These are phyloP conservation scores for Pyralis farinalis DNA, from an alignment of 2,888 invertebrate genomes.

Conservation along the genomic window DNA sequence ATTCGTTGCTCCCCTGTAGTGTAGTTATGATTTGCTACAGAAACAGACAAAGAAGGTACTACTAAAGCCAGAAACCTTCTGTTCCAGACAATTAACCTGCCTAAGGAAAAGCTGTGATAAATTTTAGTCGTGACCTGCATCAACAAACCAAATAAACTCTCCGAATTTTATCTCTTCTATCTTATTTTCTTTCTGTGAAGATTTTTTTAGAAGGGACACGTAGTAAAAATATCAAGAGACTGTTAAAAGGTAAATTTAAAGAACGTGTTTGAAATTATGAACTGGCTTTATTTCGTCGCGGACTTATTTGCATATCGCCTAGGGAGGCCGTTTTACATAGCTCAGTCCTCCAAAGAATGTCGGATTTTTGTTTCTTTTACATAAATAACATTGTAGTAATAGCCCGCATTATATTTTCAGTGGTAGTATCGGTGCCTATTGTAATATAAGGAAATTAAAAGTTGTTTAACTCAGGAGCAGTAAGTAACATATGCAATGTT, in stretches of 20 bases:
- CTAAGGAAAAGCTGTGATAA: slow-evolving; percentile 61
- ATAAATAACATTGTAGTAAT: background rate
- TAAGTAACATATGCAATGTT: no score
- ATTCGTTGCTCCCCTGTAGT: no score
- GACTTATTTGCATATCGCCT: slow-evolving; percentile 51
- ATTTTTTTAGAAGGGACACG: slow-evolving; percentile 57
- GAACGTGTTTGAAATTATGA: slow-evolving; percentile 67
- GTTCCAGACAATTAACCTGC: slow-evolving; percentile 58
- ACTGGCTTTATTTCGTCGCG: slow-evolving; percentile 36
- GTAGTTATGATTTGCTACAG: no score
- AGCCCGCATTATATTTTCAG: no score
- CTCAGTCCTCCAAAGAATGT: background rate
- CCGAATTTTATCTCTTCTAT: slow-evolving; percentile 53
- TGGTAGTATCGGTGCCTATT: no score
- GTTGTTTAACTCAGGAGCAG: no score
- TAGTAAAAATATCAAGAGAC: slow-evolving; percentile 67
- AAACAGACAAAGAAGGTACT: slow-evolving; percentile 23
- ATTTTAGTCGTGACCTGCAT: slow-evolving; percentile 64
- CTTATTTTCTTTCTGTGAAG: slow-evolving; percentile 50
- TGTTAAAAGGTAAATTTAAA: slow-evolving; percentile 69
- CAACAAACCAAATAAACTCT: slow-evolving; percentile 52
- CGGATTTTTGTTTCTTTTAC: slow-evolving; percentile 2
- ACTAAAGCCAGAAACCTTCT: slow-evolving; percentile 38
- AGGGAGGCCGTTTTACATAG: slow-evolving; percentile 13
- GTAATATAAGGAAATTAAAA: no score